phyloP scores from a whole-genome alignment of 2,888 invertebrate species.

The Oligia strigilis region DNA sequence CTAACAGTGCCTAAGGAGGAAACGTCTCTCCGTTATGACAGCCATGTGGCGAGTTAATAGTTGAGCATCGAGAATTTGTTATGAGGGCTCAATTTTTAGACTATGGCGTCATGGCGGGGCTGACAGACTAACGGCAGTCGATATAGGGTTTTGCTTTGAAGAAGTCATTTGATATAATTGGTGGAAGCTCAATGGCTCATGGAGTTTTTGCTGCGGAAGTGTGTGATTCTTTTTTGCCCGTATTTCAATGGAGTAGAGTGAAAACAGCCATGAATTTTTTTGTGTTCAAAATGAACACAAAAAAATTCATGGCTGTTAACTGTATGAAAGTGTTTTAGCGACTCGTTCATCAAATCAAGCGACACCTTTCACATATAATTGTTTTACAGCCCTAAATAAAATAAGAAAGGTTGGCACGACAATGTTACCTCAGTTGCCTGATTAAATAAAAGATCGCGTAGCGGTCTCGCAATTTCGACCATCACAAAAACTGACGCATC shows the following conservation, averaged over 20 bases:
- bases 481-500: conserved; percentile 68
- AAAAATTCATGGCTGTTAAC: too few relatives aligned
- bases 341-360: conserved; percentile 12
- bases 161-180: conserved; percentile 45
- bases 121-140: conserved; percentile 37
- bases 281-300: too few relatives aligned
- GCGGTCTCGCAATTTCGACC: conserved; percentile 53
- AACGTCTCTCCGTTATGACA: conserved; percentile 71
- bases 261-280: background rate
- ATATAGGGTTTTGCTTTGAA: conserved; percentile 38
- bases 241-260: background rate
- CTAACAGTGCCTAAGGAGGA: conserved; percentile 74
- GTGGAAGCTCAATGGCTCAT: conserved; percentile 8
- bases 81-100: conserved; percentile 49
- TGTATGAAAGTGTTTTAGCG: background rate
- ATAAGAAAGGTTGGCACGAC: conserved; percentile 12
- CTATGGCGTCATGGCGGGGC: background rate
- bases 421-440: conserved; percentile 19
- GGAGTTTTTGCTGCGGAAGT: background rate
- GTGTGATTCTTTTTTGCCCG: background rate
- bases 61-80: conserved; percentile 49
- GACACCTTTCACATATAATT: background rate
- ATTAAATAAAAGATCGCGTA: conserved; percentile 44
- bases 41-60: conserved; percentile 44
- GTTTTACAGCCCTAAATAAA: conserved; percentile 4